phyloP scores from a whole-genome alignment of 2,888 invertebrate species.

The Norana najaformis region DNA sequence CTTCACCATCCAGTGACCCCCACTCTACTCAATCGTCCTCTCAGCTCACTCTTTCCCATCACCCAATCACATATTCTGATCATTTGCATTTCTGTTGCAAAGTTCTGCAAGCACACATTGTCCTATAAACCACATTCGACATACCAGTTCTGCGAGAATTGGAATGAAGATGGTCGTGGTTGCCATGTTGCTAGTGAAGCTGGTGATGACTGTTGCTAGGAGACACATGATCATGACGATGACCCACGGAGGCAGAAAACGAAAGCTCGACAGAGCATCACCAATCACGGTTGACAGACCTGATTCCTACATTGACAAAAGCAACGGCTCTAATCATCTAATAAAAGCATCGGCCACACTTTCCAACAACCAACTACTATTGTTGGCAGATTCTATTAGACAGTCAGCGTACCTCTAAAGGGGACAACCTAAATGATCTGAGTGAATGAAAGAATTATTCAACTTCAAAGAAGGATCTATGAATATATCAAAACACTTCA shows the following conservation, averaged over 20 bases:
- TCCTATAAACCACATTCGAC: neutral
- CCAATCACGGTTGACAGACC: slow-evolving; percentile 55
- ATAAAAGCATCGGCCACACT: no score
- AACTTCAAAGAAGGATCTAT: no score
- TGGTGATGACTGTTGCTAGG: slow-evolving; percentile 55
- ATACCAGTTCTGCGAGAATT: slow-evolving; percentile 53
- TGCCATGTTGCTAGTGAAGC: slow-evolving; percentile 58
- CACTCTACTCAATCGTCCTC: no score
- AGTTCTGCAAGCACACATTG: neutral
- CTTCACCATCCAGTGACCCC: no score
- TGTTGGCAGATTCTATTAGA: no score
- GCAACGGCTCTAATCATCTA: neutral
- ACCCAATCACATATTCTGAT: neutral
- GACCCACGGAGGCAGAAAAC: slow-evolving; percentile 51
- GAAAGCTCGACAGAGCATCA: slow-evolving; percentile 48
- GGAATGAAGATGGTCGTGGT: slow-evolving; percentile 59
- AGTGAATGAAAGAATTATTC: no score
- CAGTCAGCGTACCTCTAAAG: no score
- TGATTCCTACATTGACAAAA: slow-evolving; percentile 48
- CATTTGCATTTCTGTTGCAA: neutral
- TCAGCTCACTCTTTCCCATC: no score
- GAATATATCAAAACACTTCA: no score
- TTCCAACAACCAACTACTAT: no score
- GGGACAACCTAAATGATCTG: no score
- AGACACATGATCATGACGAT: slow-evolving; percentile 52